Conservation (phyloP, 2,797 vertebrate species). For the Coilia nasus region DNA sequence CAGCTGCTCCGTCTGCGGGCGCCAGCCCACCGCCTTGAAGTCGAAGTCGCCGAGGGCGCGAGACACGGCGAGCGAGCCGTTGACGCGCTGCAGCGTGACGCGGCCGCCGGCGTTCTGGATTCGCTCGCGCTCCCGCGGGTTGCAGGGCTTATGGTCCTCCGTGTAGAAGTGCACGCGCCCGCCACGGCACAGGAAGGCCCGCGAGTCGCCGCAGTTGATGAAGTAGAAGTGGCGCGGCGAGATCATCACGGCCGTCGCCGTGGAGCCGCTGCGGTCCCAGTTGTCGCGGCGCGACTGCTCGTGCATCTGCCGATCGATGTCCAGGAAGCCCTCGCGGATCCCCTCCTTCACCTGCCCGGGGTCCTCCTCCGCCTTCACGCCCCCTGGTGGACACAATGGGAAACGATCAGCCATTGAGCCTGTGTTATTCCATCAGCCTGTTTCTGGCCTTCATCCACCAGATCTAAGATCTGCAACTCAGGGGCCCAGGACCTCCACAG, state of each 20-base stretch:
- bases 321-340: conserved; percentile 73
- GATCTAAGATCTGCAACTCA: too few species aligned
- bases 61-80: conserved; percentile 84
- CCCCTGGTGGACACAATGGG: conserved; percentile 48
- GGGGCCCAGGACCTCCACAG: too few species aligned
- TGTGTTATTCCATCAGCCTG: too few species aligned
- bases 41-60: conserved; percentile 82
- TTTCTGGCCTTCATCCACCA: too few species aligned
- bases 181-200: conserved; percentile 74
- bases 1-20: conserved; percentile 80
- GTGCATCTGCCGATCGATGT: conserved; percentile 77
- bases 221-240: conserved; percentile 75
- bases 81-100: conserved; percentile 77
- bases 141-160: conserved; percentile 82
- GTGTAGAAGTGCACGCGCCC: conserved; percentile 80
- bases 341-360: conserved; percentile 74
- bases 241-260: conserved; percentile 72
- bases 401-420: too few species aligned
- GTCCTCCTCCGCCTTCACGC: conserved; percentile 62
- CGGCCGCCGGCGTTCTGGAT: conserved; percentile 83
- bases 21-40: conserved; percentile 83
- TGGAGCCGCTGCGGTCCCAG: conserved; percentile 75
- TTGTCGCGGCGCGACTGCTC: conserved; percentile 66
- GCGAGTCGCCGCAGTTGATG: conserved; percentile 81
- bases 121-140: conserved; percentile 79